phyloP scores from a whole-genome alignment of 92 coral and sea anemone species.

The Palythoa caribaeorum region DNA sequence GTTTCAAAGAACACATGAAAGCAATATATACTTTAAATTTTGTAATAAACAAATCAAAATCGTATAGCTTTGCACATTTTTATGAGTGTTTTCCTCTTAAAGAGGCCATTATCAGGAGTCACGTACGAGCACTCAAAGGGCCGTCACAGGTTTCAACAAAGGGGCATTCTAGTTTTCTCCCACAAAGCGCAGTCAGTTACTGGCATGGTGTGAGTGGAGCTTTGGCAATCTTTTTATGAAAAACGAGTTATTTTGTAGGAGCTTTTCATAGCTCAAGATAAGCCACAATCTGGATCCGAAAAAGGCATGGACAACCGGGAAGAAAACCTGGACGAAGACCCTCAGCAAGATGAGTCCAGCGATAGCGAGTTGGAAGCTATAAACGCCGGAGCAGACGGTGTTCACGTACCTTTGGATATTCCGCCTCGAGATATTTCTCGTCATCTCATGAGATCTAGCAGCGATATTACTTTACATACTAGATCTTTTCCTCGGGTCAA shows the following conservation, averaged over 20 bases:
- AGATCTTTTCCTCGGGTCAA: conserved; percentile 55
- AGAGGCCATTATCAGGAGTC: not conserved
- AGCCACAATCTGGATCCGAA: conserved; percentile 39
- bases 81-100: not conserved
- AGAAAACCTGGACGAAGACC: conserved; percentile 29
- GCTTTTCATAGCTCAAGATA: conserved; percentile 45
- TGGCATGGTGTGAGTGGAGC: not conserved
- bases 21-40: not conserved
- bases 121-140: not conserved
- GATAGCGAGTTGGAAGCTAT: conserved; percentile 86
- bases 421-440: conserved; percentile 89
- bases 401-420: conserved; percentile 76
- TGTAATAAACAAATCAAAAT: not conserved
- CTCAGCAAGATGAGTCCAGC: conserved; percentile 77
- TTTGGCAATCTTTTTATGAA: not conserved
- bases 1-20: not conserved
- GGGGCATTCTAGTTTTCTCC: conserved; percentile 28
- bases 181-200: conserved; percentile 14
- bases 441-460: conserved; percentile 64
- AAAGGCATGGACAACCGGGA: conserved; percentile 42
- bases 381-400: conserved; percentile 62
- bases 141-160: not conserved
- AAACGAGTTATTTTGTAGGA: conserved; percentile 9
- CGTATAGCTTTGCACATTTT: not conserved
- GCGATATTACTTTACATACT: conserved; percentile 71